Base-by-base conservation (phyloP, 2,113 vertebrate species). In the Leucopsar rothschildi region DNA sequence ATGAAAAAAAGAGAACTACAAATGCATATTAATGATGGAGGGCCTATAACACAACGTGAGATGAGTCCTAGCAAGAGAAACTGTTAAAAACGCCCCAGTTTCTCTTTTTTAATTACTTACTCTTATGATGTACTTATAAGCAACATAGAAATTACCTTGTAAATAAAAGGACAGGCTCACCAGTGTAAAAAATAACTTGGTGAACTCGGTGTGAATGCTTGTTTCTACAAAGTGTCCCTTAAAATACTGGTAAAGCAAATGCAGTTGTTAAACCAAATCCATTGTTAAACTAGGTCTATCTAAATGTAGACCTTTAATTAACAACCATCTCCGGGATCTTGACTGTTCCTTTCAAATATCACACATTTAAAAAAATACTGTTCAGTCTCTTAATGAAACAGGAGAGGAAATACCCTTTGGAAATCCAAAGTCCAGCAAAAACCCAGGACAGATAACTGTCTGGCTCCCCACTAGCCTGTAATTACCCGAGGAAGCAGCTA, bases 21-120 rank as follows among this genome's bases (percentile, higher is more conserved):
- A 97, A 92, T 87, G 90, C 80, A 91, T 96, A 82, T 95, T 93
- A 95, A 93, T 87, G 65, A 90, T 50, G 49, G 49, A 77, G 16
- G 61, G 64, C 71, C 80, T 80, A 69, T 57, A 82, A 64, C 50
- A 81, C 53, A 71, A 75, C 0, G 2, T 52, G 55, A 72, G 80
- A 76, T 18, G 33, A 82, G 57, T 1, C 2, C n/a, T 89, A 70
- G 52, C 35, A 47, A 66, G 45, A 76, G 16, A 85, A 92, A 77
- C 9, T 52, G 39, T 25, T 77, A 42, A 23, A 70, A 65, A 79
- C 29, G 39, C 7, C 47, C 53, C 53, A 28, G 28, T 86, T 95
- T 63, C 24, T 82, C 21, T 72, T 77, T 86, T 76, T 57, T 68
- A 88, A 84, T 6, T 10, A 57, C 13, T 70, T 82, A 31, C 19